Percentiles rank a stretch among this genome's conserved stretches.
phyloP scores from a whole-genome alignment of 2,888 invertebrate genomes.

The Eristalinus sepulchralis region DNA sequence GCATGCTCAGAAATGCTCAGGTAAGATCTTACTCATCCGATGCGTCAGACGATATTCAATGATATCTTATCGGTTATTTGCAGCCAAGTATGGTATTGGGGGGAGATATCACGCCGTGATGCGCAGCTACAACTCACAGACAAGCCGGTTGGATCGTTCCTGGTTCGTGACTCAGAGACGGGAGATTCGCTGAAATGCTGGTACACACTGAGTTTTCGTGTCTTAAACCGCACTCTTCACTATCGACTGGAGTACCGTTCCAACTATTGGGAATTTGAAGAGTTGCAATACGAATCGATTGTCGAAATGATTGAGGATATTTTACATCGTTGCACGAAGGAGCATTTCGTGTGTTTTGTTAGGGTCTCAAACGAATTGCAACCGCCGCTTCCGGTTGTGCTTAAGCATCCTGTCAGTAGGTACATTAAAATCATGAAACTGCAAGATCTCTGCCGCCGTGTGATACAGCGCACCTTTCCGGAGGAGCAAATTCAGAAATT shows the following conservation, averaged over 20 bases:
- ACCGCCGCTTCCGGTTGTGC: slow-evolving; percentile 87
- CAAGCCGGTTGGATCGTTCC: slow-evolving; percentile 88
- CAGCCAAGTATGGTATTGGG: slow-evolving; percentile 90
- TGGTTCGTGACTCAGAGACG: slow-evolving; percentile 88
- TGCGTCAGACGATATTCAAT: slow-evolving; percentile 28
- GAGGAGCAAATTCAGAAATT: slow-evolving; percentile 86
- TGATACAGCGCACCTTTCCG: slow-evolving; percentile 84
- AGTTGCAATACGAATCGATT: slow-evolving; percentile 82
- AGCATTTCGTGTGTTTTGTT: slow-evolving; percentile 87
- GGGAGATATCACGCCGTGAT: slow-evolving; percentile 87
- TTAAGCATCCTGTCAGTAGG: slow-evolving; percentile 88
- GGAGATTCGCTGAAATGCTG: slow-evolving; percentile 84
- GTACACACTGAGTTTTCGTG: slow-evolving; percentile 88
- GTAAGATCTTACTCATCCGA: slow-evolving; percentile 72
- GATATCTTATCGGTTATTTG: slow-evolving; percentile 20
- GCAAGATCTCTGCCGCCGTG: slow-evolving; percentile 88
- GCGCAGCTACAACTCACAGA: slow-evolving; percentile 86
- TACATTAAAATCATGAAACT: slow-evolving; percentile 87
- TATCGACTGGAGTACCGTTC: slow-evolving; percentile 87
- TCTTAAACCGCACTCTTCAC: slow-evolving; percentile 86
- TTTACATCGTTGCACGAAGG: slow-evolving; percentile 86
- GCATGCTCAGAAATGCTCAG: slow-evolving; percentile 80
- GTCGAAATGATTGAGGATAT: slow-evolving; percentile 88
- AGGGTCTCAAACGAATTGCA: slow-evolving; percentile 85
- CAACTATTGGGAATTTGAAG: slow-evolving; percentile 81